Evolutionary conservation across 2,113 vertebrate species (phyloP).

Genomic region (Megaleporinus macrocephalus): DNA sequence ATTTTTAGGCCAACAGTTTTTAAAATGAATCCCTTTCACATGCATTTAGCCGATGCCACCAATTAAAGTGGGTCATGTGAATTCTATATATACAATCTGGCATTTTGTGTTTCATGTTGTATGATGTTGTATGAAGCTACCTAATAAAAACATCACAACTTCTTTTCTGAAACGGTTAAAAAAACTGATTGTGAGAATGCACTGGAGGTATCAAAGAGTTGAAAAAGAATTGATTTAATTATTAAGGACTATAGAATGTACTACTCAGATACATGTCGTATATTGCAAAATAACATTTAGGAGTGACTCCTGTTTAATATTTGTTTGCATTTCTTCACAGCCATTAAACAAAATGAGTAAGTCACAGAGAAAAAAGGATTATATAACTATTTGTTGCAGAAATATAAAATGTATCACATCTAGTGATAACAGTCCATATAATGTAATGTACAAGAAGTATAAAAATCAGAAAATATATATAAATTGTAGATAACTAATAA

Average conservation of each 20-base stretch:
- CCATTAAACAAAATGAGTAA: slow-evolving; percentile 51
- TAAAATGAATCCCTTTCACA: no score
- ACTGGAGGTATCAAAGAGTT: slow-evolving; percentile 32
- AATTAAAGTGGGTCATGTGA: no score
- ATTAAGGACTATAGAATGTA: slow-evolving; percentile 43
- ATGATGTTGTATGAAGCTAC: not conserved
- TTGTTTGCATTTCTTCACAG: slow-evolving; percentile 57
- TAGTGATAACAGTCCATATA: slow-evolving; percentile 88
- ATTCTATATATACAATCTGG: no score
- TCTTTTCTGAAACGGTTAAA: not conserved
- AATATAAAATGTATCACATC: slow-evolving; percentile 89
- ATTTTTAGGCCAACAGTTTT: not conserved
- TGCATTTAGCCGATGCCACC: no score
- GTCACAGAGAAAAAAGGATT: slow-evolving; percentile 59
- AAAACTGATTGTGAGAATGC: not conserved
- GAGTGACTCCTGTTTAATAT: slow-evolving; percentile 40
- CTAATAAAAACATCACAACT: not conserved
- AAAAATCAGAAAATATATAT: slow-evolving; percentile 78
- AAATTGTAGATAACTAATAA: slow-evolving; percentile 78
- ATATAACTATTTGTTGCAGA: slow-evolving; percentile 84
- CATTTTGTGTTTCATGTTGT: no score
- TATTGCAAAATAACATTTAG: slow-evolving; percentile 31
- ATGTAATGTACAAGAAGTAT: slow-evolving; percentile 90
- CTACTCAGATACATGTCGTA: slow-evolving; percentile 38
- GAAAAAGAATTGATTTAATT: slow-evolving; percentile 33